Evolutionary conservation across 2,797 vertebrate species (phyloP).

Genomic region (Remorina albescens): DNA sequence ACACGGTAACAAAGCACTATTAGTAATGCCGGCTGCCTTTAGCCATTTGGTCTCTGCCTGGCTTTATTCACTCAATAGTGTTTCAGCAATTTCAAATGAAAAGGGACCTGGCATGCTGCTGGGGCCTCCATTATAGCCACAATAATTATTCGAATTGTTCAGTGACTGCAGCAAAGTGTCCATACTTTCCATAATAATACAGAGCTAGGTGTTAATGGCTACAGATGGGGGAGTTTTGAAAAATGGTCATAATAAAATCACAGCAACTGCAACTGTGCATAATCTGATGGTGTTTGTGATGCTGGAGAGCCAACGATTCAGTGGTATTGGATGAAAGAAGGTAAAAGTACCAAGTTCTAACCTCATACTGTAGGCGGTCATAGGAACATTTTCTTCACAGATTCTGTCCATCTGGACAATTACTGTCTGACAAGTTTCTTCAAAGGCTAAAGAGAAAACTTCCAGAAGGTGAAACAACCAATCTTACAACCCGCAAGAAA

Average conservation of each 20-base stretch:
- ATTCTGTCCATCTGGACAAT: conserved; percentile 3
- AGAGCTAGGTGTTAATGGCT: conserved; percentile 27
- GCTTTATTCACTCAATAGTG: conserved; percentile 12
- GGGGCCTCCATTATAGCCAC: conserved; percentile 21
- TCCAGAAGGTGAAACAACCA: conserved; percentile 29
- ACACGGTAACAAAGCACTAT: conserved; percentile 18
- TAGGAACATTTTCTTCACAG: neutral
- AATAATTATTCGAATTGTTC: conserved; percentile 52
- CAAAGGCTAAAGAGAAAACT: conserved; percentile 32
- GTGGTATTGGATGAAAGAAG: neutral
- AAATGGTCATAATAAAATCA: conserved; percentile 34
- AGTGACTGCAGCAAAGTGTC: conserved; percentile 29
- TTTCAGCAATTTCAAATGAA: conserved; percentile 35
- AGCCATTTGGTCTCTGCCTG: conserved; percentile 11
- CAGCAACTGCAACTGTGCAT: conserved; percentile 25
- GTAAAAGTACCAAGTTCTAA: neutral
- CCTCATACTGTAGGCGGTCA: neutral
- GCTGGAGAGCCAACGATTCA: neutral
- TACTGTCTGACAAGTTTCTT: conserved; percentile 18
- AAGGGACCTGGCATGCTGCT: conserved; percentile 19
- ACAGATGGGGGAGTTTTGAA: conserved; percentile 25
- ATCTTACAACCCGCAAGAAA: conserved; percentile 28
- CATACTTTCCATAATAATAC: conserved; percentile 39
- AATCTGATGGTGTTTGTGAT: conserved; percentile 30
- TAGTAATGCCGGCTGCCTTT: conserved; percentile 28